These are phyloP conservation scores for Stictonetta naevosa DNA, from an alignment of 2,113 vertebrate genomes.

Conservation along the genomic window DNA sequence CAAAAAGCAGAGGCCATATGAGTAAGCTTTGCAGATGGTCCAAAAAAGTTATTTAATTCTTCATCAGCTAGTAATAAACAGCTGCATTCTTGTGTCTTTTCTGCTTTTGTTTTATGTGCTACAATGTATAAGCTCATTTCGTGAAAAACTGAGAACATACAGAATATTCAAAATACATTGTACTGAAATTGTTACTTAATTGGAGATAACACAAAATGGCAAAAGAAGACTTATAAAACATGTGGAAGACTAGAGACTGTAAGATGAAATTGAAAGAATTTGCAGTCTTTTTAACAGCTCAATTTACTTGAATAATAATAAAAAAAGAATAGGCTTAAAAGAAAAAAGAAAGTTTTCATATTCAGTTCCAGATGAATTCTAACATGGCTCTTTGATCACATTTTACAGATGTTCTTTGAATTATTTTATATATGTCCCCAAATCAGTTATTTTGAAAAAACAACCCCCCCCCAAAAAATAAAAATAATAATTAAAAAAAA, in stretches of 20 bases:
- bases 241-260: background rate
- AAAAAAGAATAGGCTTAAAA: background rate
- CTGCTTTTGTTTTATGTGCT: conserved; percentile 51
- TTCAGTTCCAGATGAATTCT: background rate
- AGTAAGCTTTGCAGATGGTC: conserved; percentile 72
- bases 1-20: conserved; percentile 66
- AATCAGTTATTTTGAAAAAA: background rate
- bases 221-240: background rate
- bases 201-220: conserved; percentile 16
- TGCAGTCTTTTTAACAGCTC: background rate
- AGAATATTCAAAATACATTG: conserved; percentile 57
- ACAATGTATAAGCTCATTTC: conserved; percentile 58
- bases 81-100: conserved; percentile 46
- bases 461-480: background rate
- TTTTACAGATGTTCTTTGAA: background rate
- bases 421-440: background rate
- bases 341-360: background rate
- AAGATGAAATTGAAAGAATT: background rate
- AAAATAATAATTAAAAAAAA: no score
- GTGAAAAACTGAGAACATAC: conserved; percentile 52
- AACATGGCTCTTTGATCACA: background rate
- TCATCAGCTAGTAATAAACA: conserved; percentile 66
- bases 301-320: background rate
- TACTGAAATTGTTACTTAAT: conserved; percentile 56
- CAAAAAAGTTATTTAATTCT: conserved; percentile 71